Evolutionary conservation across 2,888 invertebrate genomes (phyloP).

Genomic region (Priapulus caudatus): DNA sequence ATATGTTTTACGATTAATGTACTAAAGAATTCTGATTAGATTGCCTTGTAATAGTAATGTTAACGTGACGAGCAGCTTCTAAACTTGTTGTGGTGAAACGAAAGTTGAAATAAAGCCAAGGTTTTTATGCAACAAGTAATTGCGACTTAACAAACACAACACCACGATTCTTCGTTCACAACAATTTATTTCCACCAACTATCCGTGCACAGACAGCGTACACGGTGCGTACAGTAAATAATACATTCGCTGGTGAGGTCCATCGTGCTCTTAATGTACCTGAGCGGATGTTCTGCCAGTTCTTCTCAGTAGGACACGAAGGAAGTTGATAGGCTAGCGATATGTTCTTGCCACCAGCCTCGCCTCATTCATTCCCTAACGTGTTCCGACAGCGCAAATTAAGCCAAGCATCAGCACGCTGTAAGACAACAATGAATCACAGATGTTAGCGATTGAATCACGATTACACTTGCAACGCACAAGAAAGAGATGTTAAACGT

Average conservation of each 20-base stretch:
- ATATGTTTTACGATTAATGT: too few relatives aligned
- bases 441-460: too few relatives aligned
- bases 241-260: slow-evolving; percentile 90
- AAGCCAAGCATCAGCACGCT: slow-evolving; percentile 95
- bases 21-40: too few relatives aligned
- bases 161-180: too few relatives aligned
- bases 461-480: background rate
- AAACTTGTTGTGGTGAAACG: too few relatives aligned
- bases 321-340: slow-evolving; percentile 94
- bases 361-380: slow-evolving; percentile 87
- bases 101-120: too few relatives aligned
- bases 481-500: background rate
- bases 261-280: slow-evolving; percentile 99
- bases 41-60: too few relatives aligned
- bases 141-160: too few relatives aligned
- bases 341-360: slow-evolving; percentile 92
- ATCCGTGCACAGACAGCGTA: too few relatives aligned
- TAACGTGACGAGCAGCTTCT: too few relatives aligned
- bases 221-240: slow-evolving; percentile 52
- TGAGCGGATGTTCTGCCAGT: slow-evolving; percentile 99
- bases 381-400: slow-evolving; percentile 95
- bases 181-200: too few relatives aligned
- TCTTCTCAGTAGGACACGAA: slow-evolving; percentile 96
- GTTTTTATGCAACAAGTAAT: too few relatives aligned
- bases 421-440: slow-evolving; percentile 28